Percentiles rank a stretch among this genome's conserved stretches.
Evolutionary conservation across 2,113 vertebrate species (phyloP).

Genomic region (Carettochelys insculpta): DNA sequence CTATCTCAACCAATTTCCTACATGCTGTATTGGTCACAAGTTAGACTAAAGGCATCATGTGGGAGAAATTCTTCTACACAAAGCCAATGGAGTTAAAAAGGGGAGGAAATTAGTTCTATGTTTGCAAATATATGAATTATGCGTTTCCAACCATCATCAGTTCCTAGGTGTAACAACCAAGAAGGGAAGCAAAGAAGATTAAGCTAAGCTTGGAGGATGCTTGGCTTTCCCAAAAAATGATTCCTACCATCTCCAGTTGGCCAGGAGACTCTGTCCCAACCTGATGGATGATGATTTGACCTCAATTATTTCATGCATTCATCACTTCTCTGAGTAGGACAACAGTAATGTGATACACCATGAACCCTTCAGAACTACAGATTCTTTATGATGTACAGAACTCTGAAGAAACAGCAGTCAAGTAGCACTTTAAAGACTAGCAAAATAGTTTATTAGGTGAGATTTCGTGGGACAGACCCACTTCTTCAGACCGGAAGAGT

Average conservation of each 20-base stretch:
- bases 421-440: no score
- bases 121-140: neutral
- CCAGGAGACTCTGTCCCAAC: neutral
- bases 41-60: neutral
- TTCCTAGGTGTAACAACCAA: neutral
- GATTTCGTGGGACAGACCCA: no score
- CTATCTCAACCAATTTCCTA: slow-evolving; percentile 28
- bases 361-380: neutral
- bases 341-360: no score
- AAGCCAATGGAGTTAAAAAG: neutral
- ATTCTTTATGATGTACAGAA: neutral
- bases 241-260: neutral
- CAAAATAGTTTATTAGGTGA: no score
- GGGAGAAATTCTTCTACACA: neutral
- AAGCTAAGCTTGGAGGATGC: neutral
- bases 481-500: no score
- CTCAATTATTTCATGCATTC: neutral
- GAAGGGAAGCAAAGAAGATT: neutral
- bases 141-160: no score
- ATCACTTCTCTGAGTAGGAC: neutral
- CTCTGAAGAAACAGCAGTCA: no score
- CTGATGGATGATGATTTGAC: neutral
- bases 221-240: neutral
- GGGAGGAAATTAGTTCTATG: neutral
- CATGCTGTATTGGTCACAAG: neutral